Evolutionary conservation across 2,797 vertebrate species (phyloP), one percentile per base, ranked within the genome.

Genomic region (Erethizon dorsatum): DNA sequence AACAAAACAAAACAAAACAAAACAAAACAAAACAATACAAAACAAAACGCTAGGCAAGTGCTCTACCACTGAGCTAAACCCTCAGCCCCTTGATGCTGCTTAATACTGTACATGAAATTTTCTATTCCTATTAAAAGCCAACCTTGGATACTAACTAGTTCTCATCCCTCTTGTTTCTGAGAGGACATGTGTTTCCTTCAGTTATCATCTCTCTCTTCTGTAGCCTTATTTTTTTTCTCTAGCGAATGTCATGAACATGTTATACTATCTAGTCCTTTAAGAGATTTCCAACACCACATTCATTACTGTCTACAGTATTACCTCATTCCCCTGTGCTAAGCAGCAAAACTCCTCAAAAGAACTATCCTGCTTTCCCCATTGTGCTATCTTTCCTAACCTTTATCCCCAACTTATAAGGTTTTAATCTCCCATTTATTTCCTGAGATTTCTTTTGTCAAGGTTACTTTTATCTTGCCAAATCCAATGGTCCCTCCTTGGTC

Each of bases 361-460:
- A 61, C 83, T 86, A 77, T 22, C 65, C 83, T 86, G 52, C 57
- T 79, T 96, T 92, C 37, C 89, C 75, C n/a, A 65, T 50, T 83
- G 71, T 77, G 37, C 65, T 9, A 83, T 12, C 37, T 93, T 90
- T 95, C 50, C 83, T 59, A 91, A 56, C 57, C 37, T 85, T 52
- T 57, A 75, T n/a, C 15, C 33, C 45, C 50, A 89, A 50, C 14
- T 65, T 45, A 75, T n/a, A 41, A 52, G 31, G 26, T 59, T 86
- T 95, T 94, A 71, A 56, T 87, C 33, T 90, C 52, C 17, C 13
- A 77, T 22, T 94, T 90, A 80, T 73, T 73, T 91, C 52, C n/a
- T 17, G 41, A 59, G 45, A 87, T 79, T 94, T 75, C 41, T 94
- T 88, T 88, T 93, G 83, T 94, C 57, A 93, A 75, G 26, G 26